phyloP scores from a whole-genome alignment of 2,797 vertebrate genomes.

The Echiichthys vipera region DNA sequence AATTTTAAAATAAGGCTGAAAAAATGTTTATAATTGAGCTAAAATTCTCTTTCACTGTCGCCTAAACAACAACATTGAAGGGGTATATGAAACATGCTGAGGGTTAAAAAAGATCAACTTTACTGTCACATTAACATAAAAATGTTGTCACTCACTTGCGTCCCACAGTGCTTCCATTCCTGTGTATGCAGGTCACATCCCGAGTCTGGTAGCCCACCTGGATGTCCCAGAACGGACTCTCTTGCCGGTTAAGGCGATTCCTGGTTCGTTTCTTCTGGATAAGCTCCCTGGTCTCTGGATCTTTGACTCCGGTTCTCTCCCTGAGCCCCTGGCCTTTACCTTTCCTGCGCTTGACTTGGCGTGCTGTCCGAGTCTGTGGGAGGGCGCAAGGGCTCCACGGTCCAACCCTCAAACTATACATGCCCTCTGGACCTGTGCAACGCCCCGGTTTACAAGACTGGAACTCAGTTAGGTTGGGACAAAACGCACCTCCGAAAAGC shows the following conservation, averaged over 20 bases:
- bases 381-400: constrained; percentile 88
- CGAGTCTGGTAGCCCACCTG: constrained; percentile 95
- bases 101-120: neutral
- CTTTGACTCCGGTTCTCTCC: constrained; percentile 84
- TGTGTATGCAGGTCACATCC: constrained; percentile 91
- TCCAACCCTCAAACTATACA: constrained; percentile 90
- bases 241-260: constrained; percentile 94
- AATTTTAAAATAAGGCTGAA: neutral
- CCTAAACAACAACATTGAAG: neutral
- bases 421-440: constrained; percentile 87
- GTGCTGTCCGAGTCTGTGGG: constrained; percentile 81
- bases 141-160: constrained; percentile 85
- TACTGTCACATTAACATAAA: constrained; percentile 7
- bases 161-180: constrained; percentile 88
- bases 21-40: neutral
- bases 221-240: constrained; percentile 95
- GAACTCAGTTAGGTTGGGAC: constrained; percentile 95
- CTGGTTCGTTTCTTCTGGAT: constrained; percentile 95
- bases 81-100: neutral
- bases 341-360: constrained; percentile 87
- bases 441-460: constrained; percentile 89
- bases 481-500: constrained; percentile 89
- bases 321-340: constrained; percentile 84
- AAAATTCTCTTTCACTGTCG: neutral
- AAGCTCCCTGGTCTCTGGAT: constrained; percentile 93